Percentiles rank a stretch among this genome's conserved stretches.
Conservation (phyloP, 2,888 invertebrate species). For the Chrysolina oricalcia region DNA sequence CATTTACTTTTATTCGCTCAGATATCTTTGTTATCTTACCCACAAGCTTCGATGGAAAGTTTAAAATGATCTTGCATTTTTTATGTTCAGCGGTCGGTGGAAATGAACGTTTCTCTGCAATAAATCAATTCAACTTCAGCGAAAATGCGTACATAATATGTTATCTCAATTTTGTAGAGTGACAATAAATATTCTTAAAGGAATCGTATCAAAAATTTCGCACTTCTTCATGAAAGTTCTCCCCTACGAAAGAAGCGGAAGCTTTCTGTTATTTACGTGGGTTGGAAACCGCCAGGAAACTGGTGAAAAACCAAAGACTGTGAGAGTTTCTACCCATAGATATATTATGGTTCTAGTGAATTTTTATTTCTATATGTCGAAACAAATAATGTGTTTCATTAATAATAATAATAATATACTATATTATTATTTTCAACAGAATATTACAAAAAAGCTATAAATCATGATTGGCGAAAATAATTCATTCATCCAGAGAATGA, state of each 20-base stretch:
- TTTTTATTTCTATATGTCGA: too few relatives aligned
- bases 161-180: constrained; percentile 54
- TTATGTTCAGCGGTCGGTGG: not conserved
- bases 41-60: not conserved
- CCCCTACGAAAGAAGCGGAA: constrained; percentile 36
- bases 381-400: too few relatives aligned
- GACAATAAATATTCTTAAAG: constrained; percentile 54
- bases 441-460: too few relatives aligned
- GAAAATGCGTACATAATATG: constrained; percentile 51
- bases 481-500: too few relatives aligned
- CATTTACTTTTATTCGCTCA: too few relatives aligned
- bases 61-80: constrained; percentile 2
- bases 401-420: too few relatives aligned
- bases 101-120: constrained; percentile 1
- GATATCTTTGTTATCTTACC: not conserved
- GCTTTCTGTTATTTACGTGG: constrained; percentile 43
- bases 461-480: too few relatives aligned
- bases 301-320: not conserved
- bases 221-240: constrained; percentile 39
- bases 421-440: too few relatives aligned
- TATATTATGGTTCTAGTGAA: too few relatives aligned
- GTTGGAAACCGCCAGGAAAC: constrained; percentile 30
- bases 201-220: constrained; percentile 51
- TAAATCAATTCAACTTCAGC: constrained; percentile 45
- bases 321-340: too few relatives aligned